Evolutionary conservation across 2,113 vertebrate genomes (phyloP), one percentile per base, ranked within the genome.

Genomic region (Chionodraco myersi): DNA sequence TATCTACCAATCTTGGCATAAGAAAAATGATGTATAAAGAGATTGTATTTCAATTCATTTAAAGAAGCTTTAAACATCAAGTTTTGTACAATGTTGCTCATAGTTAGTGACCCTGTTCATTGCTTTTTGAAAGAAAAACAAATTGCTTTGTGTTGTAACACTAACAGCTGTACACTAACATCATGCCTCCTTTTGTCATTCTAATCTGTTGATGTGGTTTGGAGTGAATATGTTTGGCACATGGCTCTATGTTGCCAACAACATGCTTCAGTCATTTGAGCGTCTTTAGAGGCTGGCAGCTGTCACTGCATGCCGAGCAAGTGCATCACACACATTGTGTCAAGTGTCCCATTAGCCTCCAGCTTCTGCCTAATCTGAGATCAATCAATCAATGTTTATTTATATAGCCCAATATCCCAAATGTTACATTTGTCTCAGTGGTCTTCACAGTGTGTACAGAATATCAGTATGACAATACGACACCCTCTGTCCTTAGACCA

Each of bases 311-410:
- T 52, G 71, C 77, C 48, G 48, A 57, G 78, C 65, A 64, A 85
- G 80, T 70, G 65, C 77, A 84, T 88, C 88, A 83, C 76, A 83
- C 87, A 86, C 71, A 75, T 63, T 51, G 72, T 75, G 77, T 73
- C 61, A 87, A 86, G 82, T 70, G 87, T 86, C 73, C 83, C 79
- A 77, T 92, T 90, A 85, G 88, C 71, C 81, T 71, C 45, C 5
- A 77, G 79, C 47, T 57, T 80, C 62, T 86, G 83, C 78, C 75
- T 92, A 88, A 94, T 86, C 85, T 80, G 52, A 89, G 21, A 21
- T 21, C 21, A 21, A 21, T 21, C 21, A 21, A 21, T 21, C 21
- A 21, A 21, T 21, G 21, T 21, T 21, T 21, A 21, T 21, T 21
- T 21, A 21, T 21, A 21, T 21, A 21, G 21, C 21, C 21, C 21